Conservation (phyloP, 2,797 vertebrate species). For the Ptychobarbus kaznakovi region DNA sequence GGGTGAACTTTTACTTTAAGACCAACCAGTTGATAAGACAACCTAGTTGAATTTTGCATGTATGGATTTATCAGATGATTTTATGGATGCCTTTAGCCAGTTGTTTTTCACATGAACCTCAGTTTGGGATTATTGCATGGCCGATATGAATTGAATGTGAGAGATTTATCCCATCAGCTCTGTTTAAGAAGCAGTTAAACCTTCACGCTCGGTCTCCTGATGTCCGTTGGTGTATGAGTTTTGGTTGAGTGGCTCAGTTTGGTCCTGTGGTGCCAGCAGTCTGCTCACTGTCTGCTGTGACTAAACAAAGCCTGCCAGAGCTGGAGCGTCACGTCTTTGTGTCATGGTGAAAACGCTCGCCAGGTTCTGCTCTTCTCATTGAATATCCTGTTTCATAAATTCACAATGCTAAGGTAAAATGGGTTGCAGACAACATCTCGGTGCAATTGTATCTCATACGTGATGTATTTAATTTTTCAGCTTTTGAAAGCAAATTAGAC, state of each 20-base stretch:
- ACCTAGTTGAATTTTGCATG: too few relatives aligned
- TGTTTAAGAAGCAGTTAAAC: slow-evolving; percentile 3
- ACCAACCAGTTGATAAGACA: neutral
- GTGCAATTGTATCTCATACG: neutral
- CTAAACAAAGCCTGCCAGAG: slow-evolving; percentile 30
- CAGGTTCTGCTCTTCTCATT: neutral
- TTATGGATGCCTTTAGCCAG: too few relatives aligned
- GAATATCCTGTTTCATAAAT: neutral
- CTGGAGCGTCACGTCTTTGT: slow-evolving; percentile 10
- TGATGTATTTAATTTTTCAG: neutral
- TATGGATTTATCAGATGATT: too few relatives aligned
- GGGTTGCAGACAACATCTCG: neutral
- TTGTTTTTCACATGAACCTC: neutral
- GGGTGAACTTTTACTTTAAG: neutral
- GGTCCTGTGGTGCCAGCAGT: slow-evolving; percentile 22
- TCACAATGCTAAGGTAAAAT: neutral
- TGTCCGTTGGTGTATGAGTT: slow-evolving; percentile 6
- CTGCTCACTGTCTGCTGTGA: slow-evolving; percentile 32
- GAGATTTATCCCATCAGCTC: neutral
- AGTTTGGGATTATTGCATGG: neutral
- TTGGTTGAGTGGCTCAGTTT: slow-evolving; percentile 18
- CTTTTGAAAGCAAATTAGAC: slow-evolving; percentile 1
- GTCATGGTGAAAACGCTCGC: neutral
- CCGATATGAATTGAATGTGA: neutral
- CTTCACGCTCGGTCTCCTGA: slow-evolving; percentile 6